Evolutionary conservation across 2,113 vertebrate genomes (phyloP).

Genomic region (Eidolon helvum): DNA sequence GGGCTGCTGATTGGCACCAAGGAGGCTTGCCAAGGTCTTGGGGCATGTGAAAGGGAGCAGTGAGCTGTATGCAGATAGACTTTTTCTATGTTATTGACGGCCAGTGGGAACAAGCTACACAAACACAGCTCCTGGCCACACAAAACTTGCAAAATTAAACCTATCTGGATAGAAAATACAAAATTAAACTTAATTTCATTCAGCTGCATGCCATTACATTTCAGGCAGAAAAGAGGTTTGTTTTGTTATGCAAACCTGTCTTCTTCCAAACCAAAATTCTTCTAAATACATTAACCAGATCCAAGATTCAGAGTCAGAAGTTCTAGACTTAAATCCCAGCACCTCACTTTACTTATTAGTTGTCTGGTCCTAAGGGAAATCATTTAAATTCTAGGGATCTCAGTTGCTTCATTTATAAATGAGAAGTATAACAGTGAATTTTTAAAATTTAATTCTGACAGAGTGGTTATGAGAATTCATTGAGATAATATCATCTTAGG

Average conservation of each 20-base stretch:
- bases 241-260: neutral
- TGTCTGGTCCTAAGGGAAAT: neutral
- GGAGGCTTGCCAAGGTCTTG: conserved; percentile 41
- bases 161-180: conserved; percentile 42
- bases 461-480: neutral
- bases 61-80: neutral
- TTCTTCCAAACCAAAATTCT: conserved; percentile 29
- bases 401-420: neutral
- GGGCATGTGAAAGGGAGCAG: neutral
- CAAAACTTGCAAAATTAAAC: conserved; percentile 39
- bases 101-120: neutral
- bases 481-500: neutral
- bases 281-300: neutral
- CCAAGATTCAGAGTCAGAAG: neutral
- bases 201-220: neutral
- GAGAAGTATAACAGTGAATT: neutral
- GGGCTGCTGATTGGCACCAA: conserved; percentile 41
- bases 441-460: neutral
- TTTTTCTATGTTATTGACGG: conserved; percentile 22
- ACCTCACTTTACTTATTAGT: neutral
- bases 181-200: conserved; percentile 52
- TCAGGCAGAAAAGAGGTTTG: neutral
- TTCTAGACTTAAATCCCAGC: neutral
- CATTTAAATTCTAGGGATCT: neutral
- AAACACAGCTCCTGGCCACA: conserved; percentile 13